Evolutionary conservation across 2,888 invertebrate species (phyloP).

Genomic region (Drosophila borborema): DNA sequence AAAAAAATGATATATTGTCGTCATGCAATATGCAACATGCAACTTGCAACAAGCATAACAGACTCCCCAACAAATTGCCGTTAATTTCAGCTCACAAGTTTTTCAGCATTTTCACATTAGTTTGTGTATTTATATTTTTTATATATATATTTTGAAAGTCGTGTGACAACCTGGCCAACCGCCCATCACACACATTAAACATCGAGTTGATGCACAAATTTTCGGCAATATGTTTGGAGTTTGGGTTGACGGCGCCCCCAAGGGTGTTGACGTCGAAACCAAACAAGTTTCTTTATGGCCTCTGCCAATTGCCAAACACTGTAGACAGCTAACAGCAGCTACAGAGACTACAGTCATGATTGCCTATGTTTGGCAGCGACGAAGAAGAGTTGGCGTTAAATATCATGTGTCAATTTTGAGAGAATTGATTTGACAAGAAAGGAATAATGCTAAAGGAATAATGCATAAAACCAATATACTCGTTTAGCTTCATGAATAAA

Average conservation of each 20-base stretch:
- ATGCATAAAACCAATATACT: background rate
- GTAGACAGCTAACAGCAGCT: background rate
- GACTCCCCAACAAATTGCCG: constrained; percentile 45
- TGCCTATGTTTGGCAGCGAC: background rate
- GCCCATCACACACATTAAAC: constrained; percentile 24
- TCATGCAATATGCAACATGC: constrained; percentile 55
- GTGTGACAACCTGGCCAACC: constrained; percentile 43
- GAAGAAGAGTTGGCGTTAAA: background rate
- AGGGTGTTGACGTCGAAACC: constrained; percentile 20
- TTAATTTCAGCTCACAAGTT: constrained; percentile 33
- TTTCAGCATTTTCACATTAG: background rate
- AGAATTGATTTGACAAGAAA: background rate
- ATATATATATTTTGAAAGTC: constrained; percentile 49
- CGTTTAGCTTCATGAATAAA: background rate
- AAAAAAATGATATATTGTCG: constrained; percentile 37
- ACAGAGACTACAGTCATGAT: background rate
- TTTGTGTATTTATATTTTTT: background rate
- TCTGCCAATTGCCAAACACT: constrained; percentile 8
- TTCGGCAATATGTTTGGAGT: constrained; percentile 15
- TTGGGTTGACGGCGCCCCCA: constrained; percentile 18
- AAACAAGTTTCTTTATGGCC: constrained; percentile 22
- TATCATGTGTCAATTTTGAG: background rate
- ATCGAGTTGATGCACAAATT: constrained; percentile 37
- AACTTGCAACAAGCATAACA: constrained; percentile 23
- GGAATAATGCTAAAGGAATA: too few species aligned